Base-by-base conservation (phyloP, 1,140 invertebrate species). In the Phortica variegata region DNA sequence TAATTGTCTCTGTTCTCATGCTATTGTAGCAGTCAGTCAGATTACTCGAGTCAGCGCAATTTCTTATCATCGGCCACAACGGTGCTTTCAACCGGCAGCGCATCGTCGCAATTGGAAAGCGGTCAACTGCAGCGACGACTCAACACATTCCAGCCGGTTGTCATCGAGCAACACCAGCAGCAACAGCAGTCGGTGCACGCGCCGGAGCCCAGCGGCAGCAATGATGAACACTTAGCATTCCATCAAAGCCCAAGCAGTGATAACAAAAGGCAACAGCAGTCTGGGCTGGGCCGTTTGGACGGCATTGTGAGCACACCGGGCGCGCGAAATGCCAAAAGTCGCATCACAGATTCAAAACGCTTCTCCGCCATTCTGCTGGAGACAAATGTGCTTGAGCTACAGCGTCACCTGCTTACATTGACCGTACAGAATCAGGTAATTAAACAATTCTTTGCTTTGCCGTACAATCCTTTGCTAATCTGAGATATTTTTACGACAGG, bases 361-460 rank as follows among this genome's bases (percentile, higher is more conserved):
- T 86, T 92, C 61, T 82, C 86, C 52, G 88, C 89, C 63, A 92
- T 93, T 74, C 80, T 93, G 33, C 80, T 84, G 40, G 89, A 92
- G 79, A 84, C 83, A 32, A 88, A 89, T 77, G 85, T 87, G 3
- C 72, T 91, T 20, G 88, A 91, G 75, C 80, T 93, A 50, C 89
- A 90, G 75, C 82, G 89, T 43, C 89, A 92, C 78, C 79, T 93
- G 16, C 84, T 93, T 48, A 87, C 84, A 6, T 84, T 87, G 47
- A 88, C 88, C 62, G 88, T 90, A 69, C 86, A 91, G 71, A 90
- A 91, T 81, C 86, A 93, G 84, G 89, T 91, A 60, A 71, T 5
- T 17, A 15, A n/a, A n/a, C n/a, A n/a, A n/a, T n/a, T n/a, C n/a
- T n/a, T n/a, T n/a, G n/a, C n/a, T 34, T 34, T 19, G 3, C 37